These are phyloP conservation scores for Orycteropus afer DNA, from an alignment of 2,113 vertebrate species.

Conservation along the genomic window DNA sequence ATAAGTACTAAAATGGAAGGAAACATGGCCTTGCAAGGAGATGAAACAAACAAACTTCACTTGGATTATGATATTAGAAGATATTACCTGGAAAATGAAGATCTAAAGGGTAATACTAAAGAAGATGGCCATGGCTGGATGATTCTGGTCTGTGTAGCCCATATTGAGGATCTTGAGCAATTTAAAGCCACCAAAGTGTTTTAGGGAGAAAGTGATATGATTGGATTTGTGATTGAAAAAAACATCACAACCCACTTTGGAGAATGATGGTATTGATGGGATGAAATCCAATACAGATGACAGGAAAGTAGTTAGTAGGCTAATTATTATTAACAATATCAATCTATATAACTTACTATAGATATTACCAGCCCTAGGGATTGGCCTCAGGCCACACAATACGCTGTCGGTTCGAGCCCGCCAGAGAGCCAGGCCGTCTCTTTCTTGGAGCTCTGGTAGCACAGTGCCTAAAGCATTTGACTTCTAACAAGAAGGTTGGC, in stretches of 20 bases:
- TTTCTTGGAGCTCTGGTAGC: too few species aligned
- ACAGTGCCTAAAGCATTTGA: too few species aligned
- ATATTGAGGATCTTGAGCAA: background rate
- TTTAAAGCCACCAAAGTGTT: background rate
- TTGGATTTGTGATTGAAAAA: conserved; percentile 5
- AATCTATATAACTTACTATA: background rate
- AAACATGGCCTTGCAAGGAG: background rate
- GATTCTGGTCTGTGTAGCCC: background rate
- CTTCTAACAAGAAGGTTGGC: too few species aligned
- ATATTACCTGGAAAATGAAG: background rate
- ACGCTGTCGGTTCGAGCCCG: too few species aligned
- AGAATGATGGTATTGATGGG: background rate
- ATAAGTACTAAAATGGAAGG: background rate
- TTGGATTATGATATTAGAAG: background rate
- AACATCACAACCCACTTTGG: background rate
- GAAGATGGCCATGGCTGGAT: background rate
- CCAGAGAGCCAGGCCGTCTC: too few species aligned
- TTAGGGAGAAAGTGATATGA: background rate
- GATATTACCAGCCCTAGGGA: too few species aligned
- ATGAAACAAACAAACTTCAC: background rate
- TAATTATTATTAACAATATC: background rate
- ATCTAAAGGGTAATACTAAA: background rate
- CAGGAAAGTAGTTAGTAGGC: background rate
- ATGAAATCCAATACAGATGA: background rate
- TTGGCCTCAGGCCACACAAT: too few species aligned